A percentile compares a stretch with the other conserved stretches of the same genome.
phyloP scores from a whole-genome alignment of 2,888 invertebrate genomes.

The Dryobotodes eremita region DNA sequence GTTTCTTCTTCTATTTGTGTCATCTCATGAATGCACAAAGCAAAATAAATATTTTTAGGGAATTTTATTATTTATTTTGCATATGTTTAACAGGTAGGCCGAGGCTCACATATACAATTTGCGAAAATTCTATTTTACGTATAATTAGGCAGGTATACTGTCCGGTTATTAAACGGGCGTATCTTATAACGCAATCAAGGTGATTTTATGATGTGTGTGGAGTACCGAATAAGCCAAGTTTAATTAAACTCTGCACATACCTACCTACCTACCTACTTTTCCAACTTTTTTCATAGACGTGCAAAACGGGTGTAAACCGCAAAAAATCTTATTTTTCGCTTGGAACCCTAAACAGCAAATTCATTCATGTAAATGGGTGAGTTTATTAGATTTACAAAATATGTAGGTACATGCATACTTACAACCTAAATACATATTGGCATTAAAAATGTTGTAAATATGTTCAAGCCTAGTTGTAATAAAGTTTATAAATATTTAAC shows the following conservation, averaged over 20 bases:
- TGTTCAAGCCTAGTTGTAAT: conserved; percentile 49
- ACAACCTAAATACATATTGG: conserved; percentile 29
- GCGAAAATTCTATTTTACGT: not conserved
- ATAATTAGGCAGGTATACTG: not conserved
- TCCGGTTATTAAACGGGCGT: not conserved
- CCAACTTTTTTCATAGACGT: not conserved
- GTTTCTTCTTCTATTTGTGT: no score
- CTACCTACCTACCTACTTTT: not conserved
- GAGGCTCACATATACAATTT: no score
- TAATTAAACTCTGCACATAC: not conserved
- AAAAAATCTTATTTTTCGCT: not conserved
- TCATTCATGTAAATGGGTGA: conserved; percentile 37
- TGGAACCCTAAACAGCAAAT: conserved; percentile 19
- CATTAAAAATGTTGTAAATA: conserved; percentile 57
- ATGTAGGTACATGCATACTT: conserved; percentile 14
- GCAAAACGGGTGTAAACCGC: not conserved
- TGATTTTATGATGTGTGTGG: no score
- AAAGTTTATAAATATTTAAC: conserved; percentile 68
- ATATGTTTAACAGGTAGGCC: no score
- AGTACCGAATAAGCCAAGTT: not conserved
- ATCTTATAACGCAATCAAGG: not conserved
- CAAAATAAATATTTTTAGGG: no score
- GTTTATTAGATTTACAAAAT: conserved; percentile 51
- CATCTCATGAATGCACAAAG: no score
- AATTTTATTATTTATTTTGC: no score